Percentiles rank a stretch among this genome's conserved stretches.
phyloP scores from a whole-genome alignment of 2,888 invertebrate species.

The Tenthredo mesomela region DNA sequence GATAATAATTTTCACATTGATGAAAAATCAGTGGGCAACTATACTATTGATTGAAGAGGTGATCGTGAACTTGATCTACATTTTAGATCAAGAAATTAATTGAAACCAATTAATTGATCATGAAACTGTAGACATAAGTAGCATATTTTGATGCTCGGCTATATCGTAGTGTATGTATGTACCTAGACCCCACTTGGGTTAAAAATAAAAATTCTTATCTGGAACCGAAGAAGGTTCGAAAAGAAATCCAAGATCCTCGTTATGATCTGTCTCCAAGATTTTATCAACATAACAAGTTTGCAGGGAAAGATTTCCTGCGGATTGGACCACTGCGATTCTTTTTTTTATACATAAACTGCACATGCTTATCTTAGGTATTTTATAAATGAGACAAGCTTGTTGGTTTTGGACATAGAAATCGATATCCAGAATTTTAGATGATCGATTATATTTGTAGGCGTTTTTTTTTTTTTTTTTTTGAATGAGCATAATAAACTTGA shows the following conservation, averaged over 20 bases:
- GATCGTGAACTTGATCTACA: conserved; percentile 33
- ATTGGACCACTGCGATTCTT: neutral
- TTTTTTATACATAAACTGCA: neutral
- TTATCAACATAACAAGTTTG: neutral
- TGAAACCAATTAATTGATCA: too few species aligned
- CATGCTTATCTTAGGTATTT: too few species aligned
- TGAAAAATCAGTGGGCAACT: neutral
- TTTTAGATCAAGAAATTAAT: neutral
- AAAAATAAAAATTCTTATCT: conserved; percentile 23
- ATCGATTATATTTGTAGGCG: too few species aligned
- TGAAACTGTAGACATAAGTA: too few species aligned
- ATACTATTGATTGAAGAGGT: neutral
- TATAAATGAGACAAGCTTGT: too few species aligned
- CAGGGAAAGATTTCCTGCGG: neutral
- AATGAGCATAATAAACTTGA: too few species aligned
- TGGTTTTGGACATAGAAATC: too few species aligned
- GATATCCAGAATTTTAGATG: too few species aligned
- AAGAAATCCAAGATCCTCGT: neutral
- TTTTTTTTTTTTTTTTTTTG: too few species aligned
- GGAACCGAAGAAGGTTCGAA: neutral
- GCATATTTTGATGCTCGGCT: neutral
- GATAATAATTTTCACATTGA: neutral
- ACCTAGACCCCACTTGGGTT: neutral
- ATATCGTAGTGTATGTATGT: neutral
- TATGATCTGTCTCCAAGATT: neutral